Percentiles rank a stretch among this genome's conserved stretches.
Conservation (phyloP, 2,888 invertebrate species). For the Nowickia ferox region DNA sequence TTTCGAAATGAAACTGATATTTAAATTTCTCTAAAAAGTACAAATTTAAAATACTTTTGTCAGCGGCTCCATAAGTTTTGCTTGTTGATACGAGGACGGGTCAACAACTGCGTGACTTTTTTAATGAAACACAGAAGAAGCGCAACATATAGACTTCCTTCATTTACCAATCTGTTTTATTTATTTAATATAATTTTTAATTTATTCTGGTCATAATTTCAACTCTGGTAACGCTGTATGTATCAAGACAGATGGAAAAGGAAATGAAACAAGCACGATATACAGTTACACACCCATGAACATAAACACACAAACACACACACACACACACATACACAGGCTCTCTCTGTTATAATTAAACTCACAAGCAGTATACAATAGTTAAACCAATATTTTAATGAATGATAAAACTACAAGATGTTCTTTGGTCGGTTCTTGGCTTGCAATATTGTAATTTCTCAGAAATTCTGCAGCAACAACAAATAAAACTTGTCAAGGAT, state of each 20-base stretch:
- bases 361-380: neutral
- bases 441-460: neutral
- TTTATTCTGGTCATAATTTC: too few relatives aligned
- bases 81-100: too few relatives aligned
- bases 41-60: too few relatives aligned
- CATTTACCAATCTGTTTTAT: too few relatives aligned
- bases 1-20: too few relatives aligned
- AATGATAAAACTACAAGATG: constrained; percentile 42
- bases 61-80: too few relatives aligned
- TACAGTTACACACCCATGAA: neutral
- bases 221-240: neutral
- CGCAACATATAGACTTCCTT: too few relatives aligned
- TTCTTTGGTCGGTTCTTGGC: neutral
- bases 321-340: neutral
- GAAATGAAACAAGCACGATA: constrained; percentile 24
- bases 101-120: too few relatives aligned
- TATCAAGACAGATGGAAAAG: constrained; percentile 18
- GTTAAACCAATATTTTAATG: constrained; percentile 41
- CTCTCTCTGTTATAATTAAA: neutral
- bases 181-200: too few relatives aligned
- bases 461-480: neutral
- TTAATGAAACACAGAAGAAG: too few relatives aligned
- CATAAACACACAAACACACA: neutral
- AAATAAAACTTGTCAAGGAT: constrained; percentile 50
- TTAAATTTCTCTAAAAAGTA: too few relatives aligned